phyloP scores from a whole-genome alignment of 2,888 invertebrate species.

The Meganola albula region DNA sequence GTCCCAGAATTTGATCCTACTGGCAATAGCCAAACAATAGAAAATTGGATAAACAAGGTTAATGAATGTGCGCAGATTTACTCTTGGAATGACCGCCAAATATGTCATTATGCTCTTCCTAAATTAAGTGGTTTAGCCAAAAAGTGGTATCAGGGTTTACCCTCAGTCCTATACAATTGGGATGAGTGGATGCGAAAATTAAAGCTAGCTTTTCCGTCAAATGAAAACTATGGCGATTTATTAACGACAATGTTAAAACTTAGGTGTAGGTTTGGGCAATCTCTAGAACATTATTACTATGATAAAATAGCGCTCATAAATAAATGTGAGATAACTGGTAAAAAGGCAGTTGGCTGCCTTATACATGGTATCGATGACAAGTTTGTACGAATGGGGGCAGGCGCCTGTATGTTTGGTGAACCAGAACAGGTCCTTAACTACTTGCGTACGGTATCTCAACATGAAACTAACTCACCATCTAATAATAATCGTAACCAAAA shows the following conservation, averaged over 20 bases:
- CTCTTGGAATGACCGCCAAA: conserved; percentile 20
- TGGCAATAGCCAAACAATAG: conserved; percentile 18
- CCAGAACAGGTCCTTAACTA: conserved; percentile 14
- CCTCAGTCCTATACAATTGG: conserved; percentile 23
- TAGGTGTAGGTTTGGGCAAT: conserved; percentile 19
- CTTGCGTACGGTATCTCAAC: not conserved
- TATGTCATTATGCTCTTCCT: conserved; percentile 19
- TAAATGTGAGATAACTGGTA: conserved; percentile 18
- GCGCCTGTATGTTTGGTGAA: conserved; percentile 14
- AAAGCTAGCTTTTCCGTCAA: conserved; percentile 21
- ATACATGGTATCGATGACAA: conserved; percentile 24
- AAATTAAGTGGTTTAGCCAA: conserved; percentile 21
- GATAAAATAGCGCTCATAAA: conserved; percentile 22
- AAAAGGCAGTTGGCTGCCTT: conserved; percentile 21
- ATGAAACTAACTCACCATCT: no score
- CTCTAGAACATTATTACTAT: conserved; percentile 21
- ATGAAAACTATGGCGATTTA: no score
- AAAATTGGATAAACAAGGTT: conserved; percentile 21
- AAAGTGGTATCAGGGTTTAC: conserved; percentile 23
- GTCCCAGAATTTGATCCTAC: conserved; percentile 20
- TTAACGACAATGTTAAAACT: not conserved
- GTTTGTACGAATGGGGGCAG: conserved; percentile 20
- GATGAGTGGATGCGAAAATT: conserved; percentile 21
- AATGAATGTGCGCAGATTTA: conserved; percentile 19
- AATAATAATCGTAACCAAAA: no score